Conservation (phyloP, 2,797 vertebrate genomes). For the Macroramphosus scolopax region DNA sequence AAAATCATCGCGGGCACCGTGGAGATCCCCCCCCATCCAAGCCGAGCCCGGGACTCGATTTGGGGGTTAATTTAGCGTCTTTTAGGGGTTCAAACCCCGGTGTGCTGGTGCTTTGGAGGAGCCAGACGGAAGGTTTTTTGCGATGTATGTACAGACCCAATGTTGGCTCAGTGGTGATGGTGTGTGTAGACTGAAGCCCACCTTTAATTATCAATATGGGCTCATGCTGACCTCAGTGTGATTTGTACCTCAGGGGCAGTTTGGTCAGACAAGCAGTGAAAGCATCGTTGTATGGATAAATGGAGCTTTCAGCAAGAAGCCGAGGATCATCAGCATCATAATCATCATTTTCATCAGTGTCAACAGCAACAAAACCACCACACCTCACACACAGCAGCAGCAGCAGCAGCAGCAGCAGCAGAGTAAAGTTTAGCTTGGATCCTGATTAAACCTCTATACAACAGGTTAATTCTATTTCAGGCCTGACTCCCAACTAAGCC, state of each 20-base stretch:
- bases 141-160: slow-evolving; percentile 16
- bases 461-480: slow-evolving; percentile 52
- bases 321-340: slow-evolving; percentile 49
- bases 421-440: slow-evolving; percentile 40
- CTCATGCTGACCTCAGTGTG: slow-evolving; percentile 19
- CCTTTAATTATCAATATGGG: slow-evolving; percentile 35
- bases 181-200: slow-evolving; percentile 12
- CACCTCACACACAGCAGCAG: not conserved
- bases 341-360: slow-evolving; percentile 59
- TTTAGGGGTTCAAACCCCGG: not conserved
- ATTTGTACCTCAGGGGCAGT: slow-evolving; percentile 32
- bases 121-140: too few species aligned
- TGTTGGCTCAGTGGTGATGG: not conserved
- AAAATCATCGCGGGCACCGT: slow-evolving; percentile 80
- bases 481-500: too few species aligned
- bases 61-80: not conserved
- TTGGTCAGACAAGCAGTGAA: slow-evolving; percentile 40
- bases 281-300: slow-evolving; percentile 44
- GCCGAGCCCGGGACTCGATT: slow-evolving; percentile 46
- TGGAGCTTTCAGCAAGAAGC: slow-evolving; percentile 43
- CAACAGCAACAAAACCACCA: slow-evolving; percentile 43
- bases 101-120: not conserved
- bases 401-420: slow-evolving; percentile 11
- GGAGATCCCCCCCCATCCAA: slow-evolving; percentile 81
- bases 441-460: slow-evolving; percentile 47